Conservation (phyloP, 1,140 invertebrate genomes). For the Homalodisca vitripennis region DNA sequence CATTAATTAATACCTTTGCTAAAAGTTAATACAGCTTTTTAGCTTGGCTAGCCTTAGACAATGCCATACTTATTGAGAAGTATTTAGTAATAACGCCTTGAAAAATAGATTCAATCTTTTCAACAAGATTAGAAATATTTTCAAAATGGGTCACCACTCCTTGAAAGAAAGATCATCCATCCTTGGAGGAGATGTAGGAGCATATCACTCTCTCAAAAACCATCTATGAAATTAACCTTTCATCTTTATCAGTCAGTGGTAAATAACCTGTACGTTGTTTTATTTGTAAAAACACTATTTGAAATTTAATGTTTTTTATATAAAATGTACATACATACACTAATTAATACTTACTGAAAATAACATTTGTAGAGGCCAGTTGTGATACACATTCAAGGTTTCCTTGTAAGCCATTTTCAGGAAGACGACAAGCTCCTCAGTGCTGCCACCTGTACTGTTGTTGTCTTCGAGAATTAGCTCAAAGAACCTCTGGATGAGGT, state of each 20-base stretch:
- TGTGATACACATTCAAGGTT: slow-evolving; percentile 62
- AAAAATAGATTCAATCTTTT: no score
- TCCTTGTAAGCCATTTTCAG: slow-evolving; percentile 61
- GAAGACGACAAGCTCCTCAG: slow-evolving; percentile 56
- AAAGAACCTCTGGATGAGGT: slow-evolving; percentile 60
- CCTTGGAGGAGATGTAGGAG: neutral
- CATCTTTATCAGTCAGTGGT: slow-evolving; percentile 55
- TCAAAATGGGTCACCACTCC: no score
- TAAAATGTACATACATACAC: no score
- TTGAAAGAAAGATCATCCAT: neutral
- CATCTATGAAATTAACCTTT: slow-evolving; percentile 62
- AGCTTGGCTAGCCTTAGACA: no score
- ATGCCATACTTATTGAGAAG: no score
- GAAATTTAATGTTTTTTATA: no score
- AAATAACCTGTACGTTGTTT: slow-evolving; percentile 43
- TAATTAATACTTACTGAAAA: slow-evolving; percentile 58
- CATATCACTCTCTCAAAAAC: slow-evolving; percentile 57
- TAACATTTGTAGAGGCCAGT: slow-evolving; percentile 64
- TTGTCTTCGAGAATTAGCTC: slow-evolving; percentile 55
- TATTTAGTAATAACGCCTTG: no score
- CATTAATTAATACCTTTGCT: no score
- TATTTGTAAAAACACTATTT: neutral
- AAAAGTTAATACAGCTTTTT: no score
- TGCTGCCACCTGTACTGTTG: slow-evolving; percentile 42
- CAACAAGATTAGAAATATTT: no score